phyloP scores from a whole-genome alignment of 2,888 invertebrate species.

The Stramonita haemastoma region DNA sequence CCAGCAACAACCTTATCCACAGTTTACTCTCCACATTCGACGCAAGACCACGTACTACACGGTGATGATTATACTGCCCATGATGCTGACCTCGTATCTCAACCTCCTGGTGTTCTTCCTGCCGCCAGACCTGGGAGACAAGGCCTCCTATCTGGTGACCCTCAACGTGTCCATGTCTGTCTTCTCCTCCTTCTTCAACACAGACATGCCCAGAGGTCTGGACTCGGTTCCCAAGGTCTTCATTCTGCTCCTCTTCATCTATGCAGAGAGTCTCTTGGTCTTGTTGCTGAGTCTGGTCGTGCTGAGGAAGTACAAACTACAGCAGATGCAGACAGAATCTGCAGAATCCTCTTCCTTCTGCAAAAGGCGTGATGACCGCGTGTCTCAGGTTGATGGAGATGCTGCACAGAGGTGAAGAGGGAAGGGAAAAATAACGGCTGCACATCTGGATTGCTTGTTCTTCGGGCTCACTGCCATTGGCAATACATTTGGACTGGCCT shows the following conservation, averaged over 20 bases:
- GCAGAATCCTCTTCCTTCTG: neutral
- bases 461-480: neutral
- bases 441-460: neutral
- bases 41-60: constrained; percentile 9
- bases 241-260: neutral
- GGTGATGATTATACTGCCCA: neutral
- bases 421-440: neutral
- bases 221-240: neutral
- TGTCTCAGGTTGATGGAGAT: neutral
- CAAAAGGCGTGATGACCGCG: no score
- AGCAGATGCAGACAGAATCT: neutral
- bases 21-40: neutral
- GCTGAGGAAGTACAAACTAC: neutral
- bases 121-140: constrained; percentile 22
- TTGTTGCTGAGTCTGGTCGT: neutral
- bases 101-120: constrained; percentile 8
- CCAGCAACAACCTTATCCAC: neutral
- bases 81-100: neutral
- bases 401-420: neutral
- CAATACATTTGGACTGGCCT: neutral
- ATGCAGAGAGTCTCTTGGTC: neutral
- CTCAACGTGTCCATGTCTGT: neutral
- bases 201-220: constrained; percentile 19
- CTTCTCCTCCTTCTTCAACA: constrained; percentile 4
- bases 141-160: constrained; percentile 25